Percentiles rank a stretch among this genome's conserved stretches.
phyloP scores from a whole-genome alignment of 2,888 invertebrate species.

The Tipula vernalis region DNA sequence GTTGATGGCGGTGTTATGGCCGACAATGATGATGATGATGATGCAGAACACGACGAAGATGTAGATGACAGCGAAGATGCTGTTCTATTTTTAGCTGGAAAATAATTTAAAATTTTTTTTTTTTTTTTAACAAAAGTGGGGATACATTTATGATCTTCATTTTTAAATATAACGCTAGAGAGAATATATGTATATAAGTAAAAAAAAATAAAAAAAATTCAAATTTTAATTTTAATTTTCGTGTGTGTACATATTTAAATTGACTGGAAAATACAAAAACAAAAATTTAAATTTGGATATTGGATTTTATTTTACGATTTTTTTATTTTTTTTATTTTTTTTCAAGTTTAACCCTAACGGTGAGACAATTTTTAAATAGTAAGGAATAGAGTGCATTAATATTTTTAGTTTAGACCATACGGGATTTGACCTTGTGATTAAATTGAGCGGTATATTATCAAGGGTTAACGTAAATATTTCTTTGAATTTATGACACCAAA shows the following conservation, averaged over 20 bases:
- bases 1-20: not conserved
- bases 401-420: too few species aligned
- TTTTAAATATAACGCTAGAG: not conserved
- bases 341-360: not conserved
- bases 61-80: conserved; percentile 17
- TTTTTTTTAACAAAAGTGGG: conserved; percentile 8
- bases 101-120: conserved; percentile 10
- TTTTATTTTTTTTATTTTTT: too few species aligned
- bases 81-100: conserved; percentile 21
- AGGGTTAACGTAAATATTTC: not conserved
- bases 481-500: not conserved
- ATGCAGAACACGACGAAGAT: conserved; percentile 14
- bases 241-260: not conserved
- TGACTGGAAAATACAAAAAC: not conserved
- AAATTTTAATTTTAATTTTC: not conserved
- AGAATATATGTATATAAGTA: not conserved
- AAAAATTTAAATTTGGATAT: not conserved
- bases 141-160: not conserved
- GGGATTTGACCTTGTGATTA: too few species aligned
- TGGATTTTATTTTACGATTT: not conserved
- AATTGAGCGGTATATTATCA: not conserved
- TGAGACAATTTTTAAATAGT: not conserved
- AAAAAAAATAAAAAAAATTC: not conserved
- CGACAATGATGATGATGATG: not conserved
- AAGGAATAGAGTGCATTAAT: too few species aligned